Percentiles rank a stretch among this genome's conserved stretches.
These are phyloP conservation scores for Morpho helenor DNA, from an alignment of 2,888 invertebrate genomes.

Conservation along the genomic window DNA sequence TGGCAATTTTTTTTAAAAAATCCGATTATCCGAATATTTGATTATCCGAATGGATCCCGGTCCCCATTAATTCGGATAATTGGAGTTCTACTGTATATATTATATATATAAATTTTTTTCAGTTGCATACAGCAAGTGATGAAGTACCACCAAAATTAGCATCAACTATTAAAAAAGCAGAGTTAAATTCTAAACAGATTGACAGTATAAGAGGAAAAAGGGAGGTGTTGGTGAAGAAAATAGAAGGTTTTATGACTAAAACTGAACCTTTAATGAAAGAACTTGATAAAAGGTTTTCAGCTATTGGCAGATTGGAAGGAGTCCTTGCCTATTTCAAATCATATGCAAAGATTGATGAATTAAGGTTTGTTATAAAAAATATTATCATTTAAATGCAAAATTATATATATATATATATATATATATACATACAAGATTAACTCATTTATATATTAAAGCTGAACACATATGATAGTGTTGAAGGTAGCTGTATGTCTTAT, in stretches of 20 bases:
- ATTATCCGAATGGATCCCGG: too few relatives aligned
- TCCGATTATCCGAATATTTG: too few relatives aligned
- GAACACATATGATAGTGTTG: too few relatives aligned
- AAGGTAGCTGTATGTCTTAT: too few relatives aligned
- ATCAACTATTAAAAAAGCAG: slow-evolving; percentile 81
- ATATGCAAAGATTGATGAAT: slow-evolving; percentile 84
- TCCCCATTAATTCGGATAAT: too few relatives aligned
- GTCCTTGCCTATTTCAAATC: slow-evolving; percentile 84
- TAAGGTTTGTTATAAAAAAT: slow-evolving; percentile 71
- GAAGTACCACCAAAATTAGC: slow-evolving; percentile 82
- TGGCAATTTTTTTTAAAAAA: too few relatives aligned
- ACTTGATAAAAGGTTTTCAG: slow-evolving; percentile 61
- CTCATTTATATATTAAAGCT: too few relatives aligned
- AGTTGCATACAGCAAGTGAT: slow-evolving; percentile 82
- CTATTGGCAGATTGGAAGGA: slow-evolving; percentile 75
- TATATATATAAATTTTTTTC: slow-evolving; percentile 32
- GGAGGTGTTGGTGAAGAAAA: slow-evolving; percentile 55
- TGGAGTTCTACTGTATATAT: too few relatives aligned
- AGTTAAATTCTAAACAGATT: slow-evolving; percentile 73
- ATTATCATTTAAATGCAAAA: too few relatives aligned
- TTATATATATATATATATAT: too few relatives aligned
- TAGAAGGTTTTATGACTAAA: slow-evolving; percentile 55
- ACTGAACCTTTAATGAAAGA: slow-evolving; percentile 64
- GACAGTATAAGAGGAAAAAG: slow-evolving; percentile 69
- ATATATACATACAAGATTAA: too few relatives aligned